These are phyloP conservation scores for Dioctria rufipes DNA, from an alignment of 2,888 invertebrate genomes.

Conservation along the genomic window DNA sequence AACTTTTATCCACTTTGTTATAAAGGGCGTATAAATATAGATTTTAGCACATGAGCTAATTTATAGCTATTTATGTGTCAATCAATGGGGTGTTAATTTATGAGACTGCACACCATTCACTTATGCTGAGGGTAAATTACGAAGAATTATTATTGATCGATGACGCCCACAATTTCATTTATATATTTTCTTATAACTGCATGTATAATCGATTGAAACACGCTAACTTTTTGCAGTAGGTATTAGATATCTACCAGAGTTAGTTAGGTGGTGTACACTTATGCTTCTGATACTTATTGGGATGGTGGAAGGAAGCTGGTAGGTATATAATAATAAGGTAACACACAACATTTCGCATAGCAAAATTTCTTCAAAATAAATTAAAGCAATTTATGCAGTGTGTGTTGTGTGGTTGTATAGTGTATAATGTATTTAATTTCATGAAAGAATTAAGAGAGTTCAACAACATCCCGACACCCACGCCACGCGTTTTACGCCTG, in stretches of 20 bases:
- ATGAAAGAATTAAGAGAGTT: background rate
- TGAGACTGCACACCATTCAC: slow-evolving; percentile 22
- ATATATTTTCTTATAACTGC: background rate
- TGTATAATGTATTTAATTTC: no score
- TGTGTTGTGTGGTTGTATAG: background rate
- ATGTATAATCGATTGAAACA: no score
- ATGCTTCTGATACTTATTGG: no score
- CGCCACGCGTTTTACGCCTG: slow-evolving; percentile 43
- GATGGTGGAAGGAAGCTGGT: no score
- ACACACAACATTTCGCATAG: no score
- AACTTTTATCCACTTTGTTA: slow-evolving; percentile 11
- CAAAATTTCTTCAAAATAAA: no score
- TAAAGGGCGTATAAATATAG: slow-evolving; percentile 24
- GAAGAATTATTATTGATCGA: slow-evolving; percentile 38
- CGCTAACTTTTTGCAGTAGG: no score
- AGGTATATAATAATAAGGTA: no score
- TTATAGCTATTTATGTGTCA: slow-evolving; percentile 42
- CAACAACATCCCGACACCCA: slow-evolving; percentile 40
- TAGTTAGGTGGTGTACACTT: no score
- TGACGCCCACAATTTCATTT: slow-evolving; percentile 49
- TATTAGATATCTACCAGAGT: no score
- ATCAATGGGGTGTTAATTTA: slow-evolving; percentile 46
- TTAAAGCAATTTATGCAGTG: background rate
- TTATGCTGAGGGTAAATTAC: slow-evolving; percentile 19
- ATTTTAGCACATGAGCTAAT: slow-evolving; percentile 34